A percentile compares a stretch with the other conserved stretches of the same genome.
These are phyloP conservation scores for Onychomys arenicola DNA, from an alignment of 2,797 vertebrate genomes.

Conservation along the genomic window DNA sequence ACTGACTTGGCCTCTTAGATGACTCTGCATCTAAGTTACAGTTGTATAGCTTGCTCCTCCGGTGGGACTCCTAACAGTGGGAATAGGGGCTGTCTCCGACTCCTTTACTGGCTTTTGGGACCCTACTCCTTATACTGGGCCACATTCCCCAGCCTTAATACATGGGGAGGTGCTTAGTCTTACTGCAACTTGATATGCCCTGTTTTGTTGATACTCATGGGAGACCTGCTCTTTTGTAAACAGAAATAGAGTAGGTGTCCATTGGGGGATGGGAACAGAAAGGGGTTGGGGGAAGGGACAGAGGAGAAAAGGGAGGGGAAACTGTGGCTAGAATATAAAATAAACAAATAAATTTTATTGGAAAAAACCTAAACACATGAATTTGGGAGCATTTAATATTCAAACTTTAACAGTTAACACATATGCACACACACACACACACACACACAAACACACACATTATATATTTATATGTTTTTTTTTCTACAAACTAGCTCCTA, in stretches of 20 bases:
- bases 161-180: neutral
- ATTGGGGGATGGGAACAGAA: neutral
- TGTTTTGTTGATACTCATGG: neutral
- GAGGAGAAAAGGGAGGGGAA: neutral
- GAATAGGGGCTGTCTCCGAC: neutral
- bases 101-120: neutral
- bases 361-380: too few species aligned
- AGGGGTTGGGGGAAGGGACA: neutral
- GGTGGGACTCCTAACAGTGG: neutral
- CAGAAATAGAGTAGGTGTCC: neutral
- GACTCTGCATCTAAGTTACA: neutral
- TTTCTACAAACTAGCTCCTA: too few species aligned
- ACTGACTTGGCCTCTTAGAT: neutral
- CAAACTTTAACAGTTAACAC: neutral
- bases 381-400: neutral
- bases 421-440: too few species aligned
- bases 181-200: neutral
- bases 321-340: neutral
- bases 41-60: neutral
- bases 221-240: neutral
- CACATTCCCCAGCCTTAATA: neutral
- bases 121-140: neutral
- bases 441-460: too few species aligned
- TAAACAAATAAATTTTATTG: neutral
- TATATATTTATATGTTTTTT: too few species aligned